phyloP scores from a whole-genome alignment of 2,888 invertebrate species.

The Leucoma salicis region DNA sequence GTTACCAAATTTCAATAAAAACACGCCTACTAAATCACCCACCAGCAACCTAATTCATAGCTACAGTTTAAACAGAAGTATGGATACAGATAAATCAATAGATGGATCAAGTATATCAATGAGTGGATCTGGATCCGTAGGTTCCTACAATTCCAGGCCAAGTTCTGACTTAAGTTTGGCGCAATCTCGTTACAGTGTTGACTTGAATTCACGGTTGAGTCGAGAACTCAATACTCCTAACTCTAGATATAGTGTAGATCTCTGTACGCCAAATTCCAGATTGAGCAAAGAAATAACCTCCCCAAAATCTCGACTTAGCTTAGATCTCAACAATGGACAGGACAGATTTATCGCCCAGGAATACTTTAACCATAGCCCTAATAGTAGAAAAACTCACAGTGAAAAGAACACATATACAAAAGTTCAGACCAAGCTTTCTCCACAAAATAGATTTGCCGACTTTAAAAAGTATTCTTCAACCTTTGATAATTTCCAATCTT shows the following conservation, averaged over 20 bases:
- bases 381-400: conserved; percentile 64
- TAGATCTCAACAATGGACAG: conserved; percentile 82
- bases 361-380: conserved; percentile 74
- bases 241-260: conserved; percentile 86
- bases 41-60: conserved; percentile 64
- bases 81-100: conserved; percentile 73
- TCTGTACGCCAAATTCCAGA: conserved; percentile 84
- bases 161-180: conserved; percentile 84
- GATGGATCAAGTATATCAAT: conserved; percentile 77
- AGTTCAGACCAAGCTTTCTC: conserved; percentile 73
- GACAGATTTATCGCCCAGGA: conserved; percentile 72
- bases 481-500: conserved; percentile 88
- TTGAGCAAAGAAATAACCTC: conserved; percentile 82
- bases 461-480: conserved; percentile 88
- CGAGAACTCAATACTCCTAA: conserved; percentile 83
- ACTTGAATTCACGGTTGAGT: conserved; percentile 79
- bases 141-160: conserved; percentile 83
- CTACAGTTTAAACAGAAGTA: conserved; percentile 72
- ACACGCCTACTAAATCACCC: conserved; percentile 69
- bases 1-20: conserved; percentile 81
- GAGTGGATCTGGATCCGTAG: conserved; percentile 77
- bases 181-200: conserved; percentile 81
- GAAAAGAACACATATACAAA: conserved; percentile 57
- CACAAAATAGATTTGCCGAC: conserved; percentile 82
- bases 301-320: conserved; percentile 82